Base-by-base conservation (phyloP, 2,888 invertebrate genomes). In the Heliconius ethilla region DNA sequence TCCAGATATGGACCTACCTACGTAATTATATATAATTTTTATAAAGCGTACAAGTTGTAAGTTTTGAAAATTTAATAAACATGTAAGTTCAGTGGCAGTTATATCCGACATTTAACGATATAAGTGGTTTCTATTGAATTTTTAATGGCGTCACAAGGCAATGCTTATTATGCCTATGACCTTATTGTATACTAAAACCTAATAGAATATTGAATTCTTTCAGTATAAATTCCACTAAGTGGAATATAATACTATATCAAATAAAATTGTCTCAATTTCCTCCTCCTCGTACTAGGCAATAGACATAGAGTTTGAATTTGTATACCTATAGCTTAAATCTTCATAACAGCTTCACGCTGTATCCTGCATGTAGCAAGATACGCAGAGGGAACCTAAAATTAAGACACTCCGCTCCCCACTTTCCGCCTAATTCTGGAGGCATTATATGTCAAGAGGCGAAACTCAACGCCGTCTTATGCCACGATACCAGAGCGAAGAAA, bases 61-160 rank as follows among this genome's bases (percentile, higher is more conserved):
- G 18, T 45, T 45, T 40, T 45, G 25, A 69, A 69, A 18, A 45
- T 45, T 40, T 69, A 25, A 45, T 69, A 40, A 69, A 25, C 25
- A n/a, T 69, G 18, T 69, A 69, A 69, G 69, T 69, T 69, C 69
- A 69, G 40, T 45, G 69, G 40, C 18, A 27, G 69, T 72, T 72
- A 72, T 33, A 72, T 72, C 37, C 72, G 72, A 72, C 72, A 72
- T 72, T 72, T 37, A 72, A 72, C 59, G 13, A n/a, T 13, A 37
- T 72, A 72, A 72, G 59, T n/a, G 72, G 25, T 69, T 65, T 55
- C 37, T 74, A 59, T 76, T 55, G 29, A 69, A 74, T 62, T 59
- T 59, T 72, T 59, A 72, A 72, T 72, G 59, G 72, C 33, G 59
- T 72, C 72, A 72, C 59, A 72, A 59, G 37, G 15, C 37, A 59